Evolutionary conservation across 2,797 vertebrate genomes (phyloP).

Genomic region (Alfaro cultratus): DNA sequence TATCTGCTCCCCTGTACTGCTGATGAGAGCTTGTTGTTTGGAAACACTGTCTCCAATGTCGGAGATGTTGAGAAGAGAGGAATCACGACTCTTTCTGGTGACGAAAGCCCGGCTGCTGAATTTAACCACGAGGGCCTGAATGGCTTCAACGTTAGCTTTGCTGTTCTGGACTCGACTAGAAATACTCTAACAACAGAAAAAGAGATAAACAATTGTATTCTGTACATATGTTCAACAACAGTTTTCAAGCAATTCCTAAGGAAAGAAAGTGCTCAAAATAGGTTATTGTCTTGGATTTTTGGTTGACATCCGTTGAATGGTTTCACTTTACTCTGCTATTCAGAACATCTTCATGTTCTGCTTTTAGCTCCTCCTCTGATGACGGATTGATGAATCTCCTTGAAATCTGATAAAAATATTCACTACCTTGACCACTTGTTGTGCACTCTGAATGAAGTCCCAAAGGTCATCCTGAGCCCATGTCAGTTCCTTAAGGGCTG

Average conservation of each 20-base stretch:
- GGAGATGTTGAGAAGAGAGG: constrained; percentile 68
- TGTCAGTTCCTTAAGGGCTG: constrained; percentile 70
- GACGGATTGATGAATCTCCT: not conserved
- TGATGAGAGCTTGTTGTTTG: constrained; percentile 69
- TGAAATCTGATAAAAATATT: not conserved
- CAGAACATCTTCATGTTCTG: not conserved
- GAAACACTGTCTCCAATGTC: constrained; percentile 75
- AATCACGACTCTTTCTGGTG: constrained; percentile 65
- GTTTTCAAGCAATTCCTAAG: not conserved
- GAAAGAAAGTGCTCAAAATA: not conserved
- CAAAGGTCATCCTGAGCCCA: constrained; percentile 80
- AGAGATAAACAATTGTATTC: not conserved
- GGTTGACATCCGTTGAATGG: not conserved
- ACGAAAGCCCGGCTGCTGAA: constrained; percentile 74
- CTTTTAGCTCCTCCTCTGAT: not conserved
- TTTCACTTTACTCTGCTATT: not conserved
- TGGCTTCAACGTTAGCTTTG: constrained; percentile 77
- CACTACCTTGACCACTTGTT: constrained; percentile 67
- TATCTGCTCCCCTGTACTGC: constrained; percentile 75
- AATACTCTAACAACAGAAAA: constrained; percentile 53
- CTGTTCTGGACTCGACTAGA: constrained; percentile 77
- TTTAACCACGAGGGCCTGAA: constrained; percentile 74
- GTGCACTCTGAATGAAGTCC: constrained; percentile 74
- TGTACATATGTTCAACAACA: not conserved
- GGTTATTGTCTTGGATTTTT: not conserved